These are phyloP conservation scores for Paracyprichromis sp. DNA, from an alignment of 2,113 vertebrate genomes.

Conservation along the genomic window DNA sequence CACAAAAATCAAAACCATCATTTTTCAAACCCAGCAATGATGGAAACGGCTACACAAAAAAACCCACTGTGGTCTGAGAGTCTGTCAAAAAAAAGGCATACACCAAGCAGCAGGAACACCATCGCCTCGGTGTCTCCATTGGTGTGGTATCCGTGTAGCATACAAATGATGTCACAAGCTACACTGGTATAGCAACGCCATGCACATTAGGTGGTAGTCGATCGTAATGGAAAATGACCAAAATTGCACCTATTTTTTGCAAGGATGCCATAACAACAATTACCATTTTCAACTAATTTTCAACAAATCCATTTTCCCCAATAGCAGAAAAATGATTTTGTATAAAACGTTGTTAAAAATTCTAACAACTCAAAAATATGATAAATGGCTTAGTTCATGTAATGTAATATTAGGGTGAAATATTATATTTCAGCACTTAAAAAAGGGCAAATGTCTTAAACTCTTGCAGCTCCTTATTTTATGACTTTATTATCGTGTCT, in stretches of 20 bases:
- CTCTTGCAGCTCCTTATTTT: background rate
- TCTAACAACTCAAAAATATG: background rate
- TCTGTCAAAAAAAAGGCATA: background rate
- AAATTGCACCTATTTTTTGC: background rate
- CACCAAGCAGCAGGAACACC: background rate
- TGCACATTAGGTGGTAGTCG: background rate
- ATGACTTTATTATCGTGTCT: background rate
- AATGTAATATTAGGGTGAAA: background rate
- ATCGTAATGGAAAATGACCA: background rate
- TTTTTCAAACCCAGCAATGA: background rate
- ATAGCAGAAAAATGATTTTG: background rate
- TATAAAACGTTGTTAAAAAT: background rate
- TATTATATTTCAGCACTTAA: background rate
- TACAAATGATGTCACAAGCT: background rate
- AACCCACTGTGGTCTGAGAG: accelerated
- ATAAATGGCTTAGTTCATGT: background rate
- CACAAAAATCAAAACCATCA: background rate
- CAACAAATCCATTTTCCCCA: background rate
- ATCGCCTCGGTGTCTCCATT: background rate
- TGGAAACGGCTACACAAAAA: background rate
- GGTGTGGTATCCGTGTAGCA: background rate
- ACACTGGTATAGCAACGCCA: background rate
- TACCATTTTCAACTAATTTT: background rate
- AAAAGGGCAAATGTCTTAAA: background rate
- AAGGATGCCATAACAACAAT: background rate